These are phyloP conservation scores for Dendropsophus ebraccatus DNA, from an alignment of 2,113 vertebrate species.

Conservation along the genomic window DNA sequence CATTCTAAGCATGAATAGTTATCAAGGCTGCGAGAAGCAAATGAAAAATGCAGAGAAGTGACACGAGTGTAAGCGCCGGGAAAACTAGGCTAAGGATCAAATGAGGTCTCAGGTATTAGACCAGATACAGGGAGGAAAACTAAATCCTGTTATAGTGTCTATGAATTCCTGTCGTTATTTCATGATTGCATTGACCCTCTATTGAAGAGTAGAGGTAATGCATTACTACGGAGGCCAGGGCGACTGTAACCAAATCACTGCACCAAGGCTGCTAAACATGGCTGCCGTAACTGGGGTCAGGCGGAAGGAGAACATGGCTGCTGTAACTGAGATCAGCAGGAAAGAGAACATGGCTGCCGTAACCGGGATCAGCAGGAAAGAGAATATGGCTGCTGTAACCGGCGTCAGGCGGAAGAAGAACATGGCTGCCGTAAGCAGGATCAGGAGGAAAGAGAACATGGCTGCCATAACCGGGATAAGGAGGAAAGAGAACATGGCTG, in stretches of 20 bases:
- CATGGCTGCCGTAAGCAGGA: neutral
- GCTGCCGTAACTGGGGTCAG: neutral
- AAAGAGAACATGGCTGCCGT: neutral
- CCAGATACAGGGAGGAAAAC: neutral
- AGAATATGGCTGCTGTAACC: no score
- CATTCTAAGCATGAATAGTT: slow-evolving; percentile 41
- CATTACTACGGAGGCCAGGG: neutral
- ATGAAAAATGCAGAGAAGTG: slow-evolving; percentile 47
- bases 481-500: no score
- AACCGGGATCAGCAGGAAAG: no score
- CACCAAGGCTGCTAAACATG: neutral
- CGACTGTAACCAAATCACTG: neutral
- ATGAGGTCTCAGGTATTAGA: slow-evolving; percentile 35
- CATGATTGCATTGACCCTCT: neutral
- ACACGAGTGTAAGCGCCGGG: slow-evolving; percentile 20
- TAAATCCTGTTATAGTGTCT: neutral
- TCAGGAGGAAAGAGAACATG: neutral
- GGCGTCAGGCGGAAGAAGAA: no score
- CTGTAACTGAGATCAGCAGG: no score
- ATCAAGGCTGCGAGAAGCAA: slow-evolving; percentile 34
- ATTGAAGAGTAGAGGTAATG: neutral
- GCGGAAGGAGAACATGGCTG: no score
- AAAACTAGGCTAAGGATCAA: slow-evolving; percentile 45
- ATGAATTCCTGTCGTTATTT: neutral
- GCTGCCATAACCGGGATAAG: no score